A percentile compares a stretch with the other conserved stretches of the same genome.
Evolutionary conservation across 2,113 vertebrate genomes (phyloP).

Genomic region (Sterna hirundo): DNA sequence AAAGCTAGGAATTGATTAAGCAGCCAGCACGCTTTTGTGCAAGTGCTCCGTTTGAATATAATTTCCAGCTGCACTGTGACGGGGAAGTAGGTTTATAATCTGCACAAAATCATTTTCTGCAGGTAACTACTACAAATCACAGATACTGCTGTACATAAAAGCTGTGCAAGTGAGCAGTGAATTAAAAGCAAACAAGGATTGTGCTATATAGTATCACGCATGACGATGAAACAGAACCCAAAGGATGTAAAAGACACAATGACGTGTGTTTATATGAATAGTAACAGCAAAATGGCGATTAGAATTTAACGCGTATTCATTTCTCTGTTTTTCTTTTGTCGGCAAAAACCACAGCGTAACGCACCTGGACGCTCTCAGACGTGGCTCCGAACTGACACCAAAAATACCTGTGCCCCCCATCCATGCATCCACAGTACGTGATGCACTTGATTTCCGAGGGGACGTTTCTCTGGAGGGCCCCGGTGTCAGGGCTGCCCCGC

Average conservation of each 20-base stretch:
- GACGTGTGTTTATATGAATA: not conserved
- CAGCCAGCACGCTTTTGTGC: not conserved
- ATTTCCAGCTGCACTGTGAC: not conserved
- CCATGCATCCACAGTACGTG: rapidly evolving
- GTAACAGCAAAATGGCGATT: not conserved
- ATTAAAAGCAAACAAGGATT: not conserved
- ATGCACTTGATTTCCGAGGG: rapidly evolving
- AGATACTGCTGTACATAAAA: not conserved
- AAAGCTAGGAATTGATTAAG: not conserved
- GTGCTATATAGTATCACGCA: not conserved
- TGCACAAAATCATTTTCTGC: not conserved
- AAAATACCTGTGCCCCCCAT: too few species aligned
- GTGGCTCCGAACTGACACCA: not conserved
- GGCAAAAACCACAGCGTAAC: not conserved
- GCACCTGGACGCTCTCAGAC: not conserved
- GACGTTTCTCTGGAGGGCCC: not conserved
- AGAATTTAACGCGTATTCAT: not conserved
- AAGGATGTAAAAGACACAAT: not conserved
- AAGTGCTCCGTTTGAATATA: not conserved
- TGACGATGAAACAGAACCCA: not conserved
- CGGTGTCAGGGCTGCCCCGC: not conserved
- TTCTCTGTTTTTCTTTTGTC: not conserved
- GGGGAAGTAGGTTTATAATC: not conserved
- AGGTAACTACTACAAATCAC: not conserved
- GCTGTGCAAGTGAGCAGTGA: not conserved